Base-by-base conservation (phyloP, 2,113 vertebrate species). In the Paralichthys olivaceus region DNA sequence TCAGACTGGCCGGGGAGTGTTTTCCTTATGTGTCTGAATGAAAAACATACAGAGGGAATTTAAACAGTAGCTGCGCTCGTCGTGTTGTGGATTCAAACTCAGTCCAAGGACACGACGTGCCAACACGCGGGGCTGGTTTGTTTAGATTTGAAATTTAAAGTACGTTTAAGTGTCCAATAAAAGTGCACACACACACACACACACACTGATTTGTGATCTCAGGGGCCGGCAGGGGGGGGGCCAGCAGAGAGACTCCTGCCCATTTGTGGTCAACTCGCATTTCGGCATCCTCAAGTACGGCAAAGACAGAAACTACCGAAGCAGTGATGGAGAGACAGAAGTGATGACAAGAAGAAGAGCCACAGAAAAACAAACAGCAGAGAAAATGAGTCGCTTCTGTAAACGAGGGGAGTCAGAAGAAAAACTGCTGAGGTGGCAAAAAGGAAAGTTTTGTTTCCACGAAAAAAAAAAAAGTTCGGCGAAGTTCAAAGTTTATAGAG, bases 341-440 rank as follows among this genome's bases (percentile, higher is more conserved):
- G 67, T 25, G 75, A 76, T 13, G 49, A 37, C 47, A 68, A 28
- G 11, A 15, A 57, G 65, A 60, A 58, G 37, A 61, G 66, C 32
- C 65, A 59, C 45, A 47, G 2, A 40, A 40, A 77, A 54, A 47
- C 17, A 47, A 2, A 4, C n/a, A 15, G 62, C 43, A 60, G 65
- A 61, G 57, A 78, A 74, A 69, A 0, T 5, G 28, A 29, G 28
- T 29, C 28, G 28, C 28, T 29, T 29, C 28, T 78, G 53, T 51
- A 49, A 49, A 81, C 55, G 58, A 22, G 26, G 29, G 12, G 4
- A 65, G 64, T 23, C 63, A 20, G 56, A 6, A 5, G 57, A 54
- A 40, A 15, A 72, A 78, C 34, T 69, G 73, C 81, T 57, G 73
- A 80, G 1, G 37, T 56, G n/a, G 68, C 76, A 29, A 49, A 20